phyloP scores from a whole-genome alignment of 2,888 invertebrate species.

The Cheilosia impressa region DNA sequence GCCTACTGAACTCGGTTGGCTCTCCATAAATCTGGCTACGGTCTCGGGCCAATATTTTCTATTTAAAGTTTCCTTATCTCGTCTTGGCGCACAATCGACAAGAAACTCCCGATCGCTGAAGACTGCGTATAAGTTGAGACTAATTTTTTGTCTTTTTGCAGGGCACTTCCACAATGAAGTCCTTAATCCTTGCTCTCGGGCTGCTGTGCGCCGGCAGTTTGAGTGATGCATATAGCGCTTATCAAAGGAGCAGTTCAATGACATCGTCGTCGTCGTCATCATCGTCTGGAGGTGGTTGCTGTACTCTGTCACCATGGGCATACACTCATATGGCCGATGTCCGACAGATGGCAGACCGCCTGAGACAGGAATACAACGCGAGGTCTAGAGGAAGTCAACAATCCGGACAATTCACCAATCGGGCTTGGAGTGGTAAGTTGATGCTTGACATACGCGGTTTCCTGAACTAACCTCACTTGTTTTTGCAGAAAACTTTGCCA shows the following conservation, averaged over 20 bases:
- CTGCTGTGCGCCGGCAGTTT: slow-evolving; percentile 77
- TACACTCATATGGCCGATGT: slow-evolving; percentile 79
- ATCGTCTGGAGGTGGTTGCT: slow-evolving; percentile 64
- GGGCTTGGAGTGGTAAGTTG: slow-evolving; percentile 79
- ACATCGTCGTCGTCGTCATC: slow-evolving; percentile 61
- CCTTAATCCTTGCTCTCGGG: slow-evolving; percentile 77
- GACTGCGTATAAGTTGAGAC: neutral
- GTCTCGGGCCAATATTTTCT: slow-evolving; percentile 48
- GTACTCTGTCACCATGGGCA: slow-evolving; percentile 79
- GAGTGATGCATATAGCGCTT: slow-evolving; percentile 76
- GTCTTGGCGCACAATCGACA: slow-evolving; percentile 36
- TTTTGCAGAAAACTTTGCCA: slow-evolving; percentile 78
- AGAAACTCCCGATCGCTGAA: slow-evolving; percentile 17
- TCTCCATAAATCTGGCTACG: slow-evolving; percentile 25
- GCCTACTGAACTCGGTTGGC: slow-evolving; percentile 36
- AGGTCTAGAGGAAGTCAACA: slow-evolving; percentile 77
- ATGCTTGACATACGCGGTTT: neutral
- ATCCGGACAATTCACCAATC: slow-evolving; percentile 46
- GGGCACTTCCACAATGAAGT: slow-evolving; percentile 77
- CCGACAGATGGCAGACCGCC: slow-evolving; percentile 79
- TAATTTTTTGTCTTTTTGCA: slow-evolving; percentile 40
- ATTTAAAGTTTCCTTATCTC: slow-evolving; percentile 68
- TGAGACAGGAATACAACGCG: slow-evolving; percentile 80
- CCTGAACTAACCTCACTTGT: neutral
- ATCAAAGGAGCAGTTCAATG: slow-evolving; percentile 67